Evolutionary conservation across 2,888 invertebrate species (phyloP).

Genomic region (Imbricaverruca yamaguchii): DNA sequence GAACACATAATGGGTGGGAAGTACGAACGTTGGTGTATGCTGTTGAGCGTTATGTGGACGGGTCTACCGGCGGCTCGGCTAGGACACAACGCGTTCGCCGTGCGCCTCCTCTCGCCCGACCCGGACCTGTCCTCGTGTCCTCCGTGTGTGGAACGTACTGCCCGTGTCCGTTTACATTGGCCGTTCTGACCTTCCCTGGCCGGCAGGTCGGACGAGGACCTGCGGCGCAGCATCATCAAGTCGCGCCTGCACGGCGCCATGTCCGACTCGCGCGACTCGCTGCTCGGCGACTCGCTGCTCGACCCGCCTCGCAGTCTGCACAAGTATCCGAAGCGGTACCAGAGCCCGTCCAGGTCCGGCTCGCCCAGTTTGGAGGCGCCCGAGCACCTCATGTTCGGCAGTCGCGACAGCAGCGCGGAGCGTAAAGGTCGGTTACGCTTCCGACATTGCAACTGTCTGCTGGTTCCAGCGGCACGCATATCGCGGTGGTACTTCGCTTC

Average conservation of each 20-base stretch:
- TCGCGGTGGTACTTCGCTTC: too few species aligned
- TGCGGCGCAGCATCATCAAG: conserved; percentile 31
- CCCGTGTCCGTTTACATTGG: too few species aligned
- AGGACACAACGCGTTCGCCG: too few species aligned
- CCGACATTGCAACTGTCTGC: too few species aligned
- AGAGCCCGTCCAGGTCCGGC: conserved; percentile 39
- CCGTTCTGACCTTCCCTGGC: not conserved
- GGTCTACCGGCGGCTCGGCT: too few species aligned
- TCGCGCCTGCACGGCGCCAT: conserved; percentile 33
- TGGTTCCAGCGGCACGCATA: too few species aligned
- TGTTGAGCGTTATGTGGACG: too few species aligned
- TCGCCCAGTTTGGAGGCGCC: conserved; percentile 39
- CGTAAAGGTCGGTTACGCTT: not conserved
- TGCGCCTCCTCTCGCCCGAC: too few species aligned
- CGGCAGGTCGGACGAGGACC: conserved; percentile 26
- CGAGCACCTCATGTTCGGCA: conserved; percentile 36
- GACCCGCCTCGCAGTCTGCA: conserved; percentile 41
- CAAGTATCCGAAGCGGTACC: conserved; percentile 38
- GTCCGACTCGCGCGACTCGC: conserved; percentile 40
- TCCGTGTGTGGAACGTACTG: not conserved
- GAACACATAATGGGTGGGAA: too few species aligned
- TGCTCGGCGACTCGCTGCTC: conserved; percentile 42
- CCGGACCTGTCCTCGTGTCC: too few species aligned
- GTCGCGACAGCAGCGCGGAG: conserved; percentile 16
- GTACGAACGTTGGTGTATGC: too few species aligned